phyloP scores from a whole-genome alignment of 2,888 invertebrate genomes.

The Cheilosia scutellata region DNA sequence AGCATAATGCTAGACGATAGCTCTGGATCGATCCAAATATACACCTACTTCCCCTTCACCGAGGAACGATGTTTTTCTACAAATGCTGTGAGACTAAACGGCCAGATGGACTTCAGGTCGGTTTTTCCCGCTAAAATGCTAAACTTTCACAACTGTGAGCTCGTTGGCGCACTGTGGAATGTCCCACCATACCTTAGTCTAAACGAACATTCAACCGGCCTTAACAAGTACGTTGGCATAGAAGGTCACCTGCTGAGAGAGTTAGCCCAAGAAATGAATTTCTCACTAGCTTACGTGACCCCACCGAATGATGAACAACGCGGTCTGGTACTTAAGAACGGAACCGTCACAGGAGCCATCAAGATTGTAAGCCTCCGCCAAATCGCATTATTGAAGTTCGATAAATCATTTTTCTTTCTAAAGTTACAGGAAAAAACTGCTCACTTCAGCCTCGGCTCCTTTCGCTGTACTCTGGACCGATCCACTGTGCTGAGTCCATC shows the following conservation, averaged over 20 bases:
- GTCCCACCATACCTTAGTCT: conserved; percentile 72
- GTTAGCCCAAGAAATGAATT: conserved; percentile 77
- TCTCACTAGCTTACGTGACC: conserved; percentile 66
- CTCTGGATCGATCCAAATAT: conserved; percentile 20
- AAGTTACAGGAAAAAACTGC: conserved; percentile 75
- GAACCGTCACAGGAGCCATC: conserved; percentile 34
- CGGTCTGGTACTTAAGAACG: conserved; percentile 50
- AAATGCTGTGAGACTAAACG: background rate
- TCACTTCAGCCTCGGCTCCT: conserved; percentile 78
- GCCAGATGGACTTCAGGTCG: background rate
- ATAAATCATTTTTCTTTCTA: background rate
- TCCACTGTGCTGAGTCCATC: conserved; percentile 76
- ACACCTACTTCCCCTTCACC: conserved; percentile 64
- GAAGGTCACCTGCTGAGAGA: conserved; percentile 78
- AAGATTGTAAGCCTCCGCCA: conserved; percentile 76
- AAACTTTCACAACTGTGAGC: conserved; percentile 47
- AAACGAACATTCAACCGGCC: background rate
- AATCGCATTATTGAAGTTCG: too few species aligned
- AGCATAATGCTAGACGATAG: conserved; percentile 23
- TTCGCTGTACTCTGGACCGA: conserved; percentile 75
- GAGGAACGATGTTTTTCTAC: conserved; percentile 7
- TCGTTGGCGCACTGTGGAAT: conserved; percentile 49
- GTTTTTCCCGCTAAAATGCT: conserved; percentile 49
- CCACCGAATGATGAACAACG: conserved; percentile 76
- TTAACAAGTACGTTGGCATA: conserved; percentile 69